Evolutionary conservation across 2,113 vertebrate genomes (phyloP), one percentile per base, ranked within the genome.

Genomic region (Cairina moschata): DNA sequence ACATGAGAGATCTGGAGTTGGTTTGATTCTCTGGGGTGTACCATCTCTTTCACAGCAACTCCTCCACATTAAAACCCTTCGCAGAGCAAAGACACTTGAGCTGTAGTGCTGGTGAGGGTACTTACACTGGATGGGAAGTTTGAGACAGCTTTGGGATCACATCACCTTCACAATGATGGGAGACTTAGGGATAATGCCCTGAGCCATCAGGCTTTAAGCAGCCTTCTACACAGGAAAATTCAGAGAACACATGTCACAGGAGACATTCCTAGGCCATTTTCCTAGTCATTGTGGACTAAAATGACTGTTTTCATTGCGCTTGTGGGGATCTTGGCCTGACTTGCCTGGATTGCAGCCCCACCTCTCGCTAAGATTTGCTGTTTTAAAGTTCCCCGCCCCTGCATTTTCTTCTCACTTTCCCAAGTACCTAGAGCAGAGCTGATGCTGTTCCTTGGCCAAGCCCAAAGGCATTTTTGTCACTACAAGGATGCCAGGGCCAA

Each of bases 151-250:
- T 79, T 76, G 26, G 9, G 29, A 73, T 55, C 46, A 54, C 22
- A 60, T 38, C 0, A 0, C 59, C 17, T 55, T 56, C 26, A 22
- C 8, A 15, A 3, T 38, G 66, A 42, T 42, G n/a, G 17, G 32
- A 66, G 17, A 13, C 11, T 86, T 44, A 56, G 46, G 31, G 28
- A 8, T 36, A 22, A 79, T 26, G 29, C 17, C 50, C 11, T 31
- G 67, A 80, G 18, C 42, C 11, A n/a, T 73, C 55, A 74, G 67
- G 65, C 20, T 62, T 59, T 71, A 55, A 73, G 48, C 17, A 63
- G 2, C 17, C 3, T 18, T 88, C 13, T 46, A 58, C 22, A 15
- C 12, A 59, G 55, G 22, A 80, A 46, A 77, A 85, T 73, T 69
- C n/a, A 58, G 62, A 77, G n/a, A 72, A 63, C 6, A 63, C 6